Evolutionary conservation across 2,797 vertebrate genomes (phyloP).

Genomic region (Carcharodon carcharias): DNA sequence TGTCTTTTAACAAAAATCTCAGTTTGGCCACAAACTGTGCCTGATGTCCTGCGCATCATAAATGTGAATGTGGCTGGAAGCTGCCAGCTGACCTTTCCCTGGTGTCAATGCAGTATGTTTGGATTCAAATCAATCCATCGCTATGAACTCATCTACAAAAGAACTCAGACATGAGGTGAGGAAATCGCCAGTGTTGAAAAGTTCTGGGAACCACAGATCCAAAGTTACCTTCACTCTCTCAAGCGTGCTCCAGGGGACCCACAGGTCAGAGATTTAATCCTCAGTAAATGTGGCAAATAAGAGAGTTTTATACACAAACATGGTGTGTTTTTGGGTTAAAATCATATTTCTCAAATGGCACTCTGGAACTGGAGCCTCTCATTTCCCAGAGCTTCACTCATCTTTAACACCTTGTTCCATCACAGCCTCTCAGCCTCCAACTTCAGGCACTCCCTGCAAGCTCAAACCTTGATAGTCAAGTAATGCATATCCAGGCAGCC

Average conservation of each 20-base stretch:
- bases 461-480: neutral
- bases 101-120: neutral
- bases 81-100: neutral
- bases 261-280: neutral
- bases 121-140: neutral
- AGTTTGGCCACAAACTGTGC: neutral
- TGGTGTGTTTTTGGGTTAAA: neutral
- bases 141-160: neutral
- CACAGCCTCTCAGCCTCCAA: neutral
- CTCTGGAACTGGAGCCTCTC: neutral
- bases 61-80: neutral
- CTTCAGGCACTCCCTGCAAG: neutral
- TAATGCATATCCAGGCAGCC: neutral
- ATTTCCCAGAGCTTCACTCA: neutral
- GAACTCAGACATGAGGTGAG: neutral
- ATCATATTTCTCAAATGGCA: neutral
- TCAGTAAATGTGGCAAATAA: neutral
- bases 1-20: neutral
- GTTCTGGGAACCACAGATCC: neutral
- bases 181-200: too few species aligned
- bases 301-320: neutral
- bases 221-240: neutral
- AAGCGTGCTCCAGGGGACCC: neutral
- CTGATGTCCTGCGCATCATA: too few species aligned
- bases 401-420: neutral